Percentiles rank a stretch among this genome's conserved stretches.
These are phyloP conservation scores for Saiga tatarica DNA, from an alignment of 2,113 vertebrate species.

Conservation along the genomic window DNA sequence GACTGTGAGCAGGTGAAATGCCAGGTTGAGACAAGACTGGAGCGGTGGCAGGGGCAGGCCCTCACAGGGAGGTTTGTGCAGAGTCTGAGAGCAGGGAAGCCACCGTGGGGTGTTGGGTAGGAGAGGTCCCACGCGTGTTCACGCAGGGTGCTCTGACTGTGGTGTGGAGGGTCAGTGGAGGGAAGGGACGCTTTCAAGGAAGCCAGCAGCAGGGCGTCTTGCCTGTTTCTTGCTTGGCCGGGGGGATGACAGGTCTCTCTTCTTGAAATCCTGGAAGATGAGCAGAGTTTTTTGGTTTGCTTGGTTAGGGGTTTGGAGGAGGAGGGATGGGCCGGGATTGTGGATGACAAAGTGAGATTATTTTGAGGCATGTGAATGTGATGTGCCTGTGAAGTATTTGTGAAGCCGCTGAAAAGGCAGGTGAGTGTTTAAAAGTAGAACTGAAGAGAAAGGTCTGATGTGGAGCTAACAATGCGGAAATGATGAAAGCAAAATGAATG, in stretches of 20 bases:
- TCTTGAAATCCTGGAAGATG: background rate
- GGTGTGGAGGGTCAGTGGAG: background rate
- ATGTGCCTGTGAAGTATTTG: background rate
- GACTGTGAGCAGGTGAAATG: background rate
- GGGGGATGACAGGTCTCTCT: background rate
- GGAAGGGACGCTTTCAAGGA: background rate
- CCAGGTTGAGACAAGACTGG: background rate
- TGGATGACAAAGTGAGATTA: background rate
- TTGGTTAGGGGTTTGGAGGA: background rate
- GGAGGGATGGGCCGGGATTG: background rate
- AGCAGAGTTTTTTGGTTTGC: background rate
- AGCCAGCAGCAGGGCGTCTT: background rate
- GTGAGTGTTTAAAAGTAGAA: background rate
- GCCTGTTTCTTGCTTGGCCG: background rate
- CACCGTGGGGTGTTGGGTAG: too few relatives aligned
- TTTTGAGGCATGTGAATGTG: background rate
- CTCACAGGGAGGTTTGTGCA: background rate
- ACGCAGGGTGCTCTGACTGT: background rate
- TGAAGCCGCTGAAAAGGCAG: background rate
- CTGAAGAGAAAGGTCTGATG: background rate
- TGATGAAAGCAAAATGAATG: background rate
- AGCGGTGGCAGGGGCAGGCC: background rate
- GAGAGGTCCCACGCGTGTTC: background rate
- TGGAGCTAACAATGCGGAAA: background rate
- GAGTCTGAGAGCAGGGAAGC: background rate